Conservation (phyloP, 2,888 invertebrate species). For the Marronus borbonicus region DNA sequence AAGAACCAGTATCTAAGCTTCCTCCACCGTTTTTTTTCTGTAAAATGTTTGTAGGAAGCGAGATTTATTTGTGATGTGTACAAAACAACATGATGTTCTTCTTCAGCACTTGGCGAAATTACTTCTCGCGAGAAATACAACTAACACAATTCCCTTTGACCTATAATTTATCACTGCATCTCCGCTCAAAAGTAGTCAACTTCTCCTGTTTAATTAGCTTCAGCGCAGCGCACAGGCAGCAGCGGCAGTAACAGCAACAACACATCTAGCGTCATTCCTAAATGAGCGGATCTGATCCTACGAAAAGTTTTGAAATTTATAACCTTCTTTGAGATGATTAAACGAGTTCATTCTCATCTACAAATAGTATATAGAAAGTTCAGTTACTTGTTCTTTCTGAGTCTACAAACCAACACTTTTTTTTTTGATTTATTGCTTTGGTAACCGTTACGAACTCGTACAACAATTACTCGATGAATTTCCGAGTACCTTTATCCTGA, state of each 20-base stretch:
- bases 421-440: neutral
- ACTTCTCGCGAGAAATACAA: neutral
- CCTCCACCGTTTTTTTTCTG: too few species aligned
- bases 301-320: conserved; percentile 39
- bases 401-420: neutral
- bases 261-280: neutral
- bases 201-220: neutral
- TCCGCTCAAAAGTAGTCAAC: neutral
- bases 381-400: neutral
- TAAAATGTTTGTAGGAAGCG: too few species aligned
- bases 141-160: conserved; percentile 3
- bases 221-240: neutral
- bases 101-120: too few species aligned
- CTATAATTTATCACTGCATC: neutral
- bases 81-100: too few species aligned
- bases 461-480: too few species aligned
- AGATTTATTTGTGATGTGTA: too few species aligned
- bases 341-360: neutral
- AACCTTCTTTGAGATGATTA: conserved; percentile 13
- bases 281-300: neutral
- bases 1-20: too few species aligned
- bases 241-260: neutral
- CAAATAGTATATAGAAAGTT: neutral
- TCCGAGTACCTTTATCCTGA: too few species aligned
- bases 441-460: neutral